Conservation (phyloP, 37 sponge, comb jelly and placozoan genomes). For the Hormiphora californensis region DNA sequence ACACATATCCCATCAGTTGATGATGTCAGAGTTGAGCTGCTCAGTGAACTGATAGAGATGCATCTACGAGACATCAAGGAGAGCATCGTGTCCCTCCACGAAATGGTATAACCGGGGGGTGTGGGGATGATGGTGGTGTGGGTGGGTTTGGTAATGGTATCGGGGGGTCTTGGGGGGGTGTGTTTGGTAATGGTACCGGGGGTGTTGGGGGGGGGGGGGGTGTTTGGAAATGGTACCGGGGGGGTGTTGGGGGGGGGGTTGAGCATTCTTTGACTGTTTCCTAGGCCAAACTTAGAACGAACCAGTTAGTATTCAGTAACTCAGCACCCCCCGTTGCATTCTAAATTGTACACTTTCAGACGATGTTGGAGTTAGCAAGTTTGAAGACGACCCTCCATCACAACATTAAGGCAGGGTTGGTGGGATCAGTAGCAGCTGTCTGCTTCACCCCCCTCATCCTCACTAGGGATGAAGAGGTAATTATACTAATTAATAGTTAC, state of each 20-base stretch:
- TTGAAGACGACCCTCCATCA: slow-evolving; percentile 41
- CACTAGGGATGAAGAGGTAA: slow-evolving; percentile 16
- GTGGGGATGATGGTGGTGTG: too few relatives aligned
- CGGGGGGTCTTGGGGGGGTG: too few relatives aligned
- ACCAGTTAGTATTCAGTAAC: too few relatives aligned
- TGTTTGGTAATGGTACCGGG: too few relatives aligned
- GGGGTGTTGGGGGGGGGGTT: too few relatives aligned
- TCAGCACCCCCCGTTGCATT: too few relatives aligned
- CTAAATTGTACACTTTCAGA: slow-evolving; percentile 9
- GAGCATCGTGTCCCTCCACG: slow-evolving; percentile 36
- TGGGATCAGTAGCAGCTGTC: slow-evolving; percentile 27
- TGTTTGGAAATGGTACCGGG: too few relatives aligned
- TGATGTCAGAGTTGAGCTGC: slow-evolving; percentile 21
- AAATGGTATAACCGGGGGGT: background rate
- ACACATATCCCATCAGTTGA: too few relatives aligned
- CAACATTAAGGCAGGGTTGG: slow-evolving; percentile 36
- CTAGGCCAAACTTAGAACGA: too few relatives aligned
- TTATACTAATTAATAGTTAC: background rate
- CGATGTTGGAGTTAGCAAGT: slow-evolving; percentile 50
- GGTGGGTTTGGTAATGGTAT: too few relatives aligned
- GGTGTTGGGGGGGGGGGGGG: too few relatives aligned
- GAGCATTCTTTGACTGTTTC: too few relatives aligned
- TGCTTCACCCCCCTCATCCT: slow-evolving; percentile 37
- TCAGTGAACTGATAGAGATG: background rate
- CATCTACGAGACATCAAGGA: slow-evolving; percentile 8